phyloP scores from a whole-genome alignment of 2,888 invertebrate genomes.

The Thereva nobilitata region DNA sequence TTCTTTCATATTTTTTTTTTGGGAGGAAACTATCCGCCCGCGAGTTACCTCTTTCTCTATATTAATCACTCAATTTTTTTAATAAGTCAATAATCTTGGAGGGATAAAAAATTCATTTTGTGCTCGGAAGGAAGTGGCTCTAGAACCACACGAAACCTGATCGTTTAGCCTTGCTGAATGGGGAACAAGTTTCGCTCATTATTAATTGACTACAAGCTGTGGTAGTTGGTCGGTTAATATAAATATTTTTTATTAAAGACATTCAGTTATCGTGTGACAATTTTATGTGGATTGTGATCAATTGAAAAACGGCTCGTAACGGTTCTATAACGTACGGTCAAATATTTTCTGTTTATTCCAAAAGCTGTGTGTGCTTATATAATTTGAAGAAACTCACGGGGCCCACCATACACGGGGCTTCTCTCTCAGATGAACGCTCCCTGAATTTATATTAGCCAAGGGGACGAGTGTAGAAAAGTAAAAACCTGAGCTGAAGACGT shows the following conservation, averaged over 20 bases:
- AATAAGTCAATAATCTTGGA: not conserved
- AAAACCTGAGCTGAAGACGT: slow-evolving; percentile 3
- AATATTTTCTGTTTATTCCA: slow-evolving; percentile 6
- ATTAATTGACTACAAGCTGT: too few relatives aligned
- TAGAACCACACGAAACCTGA: too few relatives aligned
- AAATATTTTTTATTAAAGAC: too few relatives aligned
- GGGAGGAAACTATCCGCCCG: too few relatives aligned
- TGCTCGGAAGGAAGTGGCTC: too few relatives aligned
- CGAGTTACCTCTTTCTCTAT: not conserved
- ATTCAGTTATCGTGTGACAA: too few relatives aligned
- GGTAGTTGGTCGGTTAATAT: too few relatives aligned
- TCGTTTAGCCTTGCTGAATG: too few relatives aligned
- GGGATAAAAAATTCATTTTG: not conserved
- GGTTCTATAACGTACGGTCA: not conserved
- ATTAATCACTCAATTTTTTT: slow-evolving; percentile 21
- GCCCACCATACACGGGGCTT: not conserved
- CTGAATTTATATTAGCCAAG: slow-evolving; percentile 8
- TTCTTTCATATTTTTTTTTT: too few relatives aligned
- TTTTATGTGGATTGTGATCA: too few relatives aligned
- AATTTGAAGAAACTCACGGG: slow-evolving; percentile 19
- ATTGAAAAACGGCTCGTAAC: too few relatives aligned
- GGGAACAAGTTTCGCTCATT: too few relatives aligned
- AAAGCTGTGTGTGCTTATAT: slow-evolving; percentile 6
- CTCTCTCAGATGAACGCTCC: not conserved
- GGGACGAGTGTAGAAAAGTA: slow-evolving; percentile 1